Evolutionary conservation across 2,113 vertebrate species (phyloP), one percentile per base, ranked within the genome.

Genomic region (Brachyhypopomus occidentalis): DNA sequence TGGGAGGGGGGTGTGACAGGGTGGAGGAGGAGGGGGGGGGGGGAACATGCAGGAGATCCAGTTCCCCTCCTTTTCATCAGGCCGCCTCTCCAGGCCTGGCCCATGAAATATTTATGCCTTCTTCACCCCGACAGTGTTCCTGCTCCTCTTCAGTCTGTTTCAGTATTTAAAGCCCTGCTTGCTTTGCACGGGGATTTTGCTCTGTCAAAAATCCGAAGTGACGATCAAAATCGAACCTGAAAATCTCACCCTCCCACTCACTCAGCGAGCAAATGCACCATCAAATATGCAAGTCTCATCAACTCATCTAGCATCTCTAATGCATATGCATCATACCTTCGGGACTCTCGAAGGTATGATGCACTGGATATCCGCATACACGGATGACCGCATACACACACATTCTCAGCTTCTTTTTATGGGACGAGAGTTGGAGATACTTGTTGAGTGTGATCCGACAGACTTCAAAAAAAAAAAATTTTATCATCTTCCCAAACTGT

Each of bases 311-410:
- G 71, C 90, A 90, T 91, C 90, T 85, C 89, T 92, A 87, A 92
- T 94, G 90, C 92, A 93, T 93, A 92, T 93, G 91, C 89, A 94
- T 91, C 84, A 90, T 85, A 91, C 91, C 90, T 91, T 83, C 84
- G 85, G 90, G 92, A 93, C 86, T 80, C 78, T n/a, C n/a, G n/a
- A n/a, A n/a, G n/a, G 88, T 88, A 86, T 83, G 88, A 90, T 92
- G 90, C 87, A 88, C 88, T 75, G 86, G 89, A 84, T 86, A 89
- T 86, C 84, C 88, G n/a, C n/a, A n/a, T n/a, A n/a, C n/a, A n/a
- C n/a, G n/a, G n/a, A 85, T 86, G 88, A 88, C 90, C 84, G 79
- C 87, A 89, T 88, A 88, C 87, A 90, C 88, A 90, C 5, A 52
- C 12, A 91, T 92, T 89, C 88, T 81, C 85, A 86, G 88, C 36